phyloP scores from a whole-genome alignment of 2,888 invertebrate species.

The Disparrhopalites patrizii region DNA sequence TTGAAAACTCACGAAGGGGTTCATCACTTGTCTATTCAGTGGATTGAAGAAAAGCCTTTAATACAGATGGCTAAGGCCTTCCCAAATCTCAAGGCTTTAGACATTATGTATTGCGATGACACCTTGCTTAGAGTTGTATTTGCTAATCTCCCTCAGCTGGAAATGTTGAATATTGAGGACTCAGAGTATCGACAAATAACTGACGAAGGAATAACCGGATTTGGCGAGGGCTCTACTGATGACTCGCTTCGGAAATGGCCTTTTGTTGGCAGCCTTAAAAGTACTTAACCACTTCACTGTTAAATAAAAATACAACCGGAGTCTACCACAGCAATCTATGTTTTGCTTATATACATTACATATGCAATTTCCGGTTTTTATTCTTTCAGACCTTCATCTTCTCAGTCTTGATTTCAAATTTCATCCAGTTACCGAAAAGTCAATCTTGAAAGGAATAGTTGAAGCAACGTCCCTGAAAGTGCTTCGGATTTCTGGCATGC shows the following conservation, averaged over 20 bases:
- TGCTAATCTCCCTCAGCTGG: neutral
- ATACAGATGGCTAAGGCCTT: conserved; percentile 8
- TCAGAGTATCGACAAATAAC: conserved; percentile 5
- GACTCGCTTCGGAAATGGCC: neutral
- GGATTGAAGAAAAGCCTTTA: conserved; percentile 13
- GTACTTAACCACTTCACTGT: neutral
- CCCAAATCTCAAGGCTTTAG: conserved; percentile 3
- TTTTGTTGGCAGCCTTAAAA: neutral
- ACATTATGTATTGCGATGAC: conserved; percentile 10
- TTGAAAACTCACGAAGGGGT: conserved; percentile 4
- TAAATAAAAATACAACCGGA: too few species aligned
- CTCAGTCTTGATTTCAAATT: conserved; percentile 10
- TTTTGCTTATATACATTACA: neutral
- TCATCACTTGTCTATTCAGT: conserved; percentile 2
- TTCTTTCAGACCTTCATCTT: neutral
- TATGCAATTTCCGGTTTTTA: too few species aligned
- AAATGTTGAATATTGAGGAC: conserved; percentile 6
- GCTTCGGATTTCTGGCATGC: conserved; percentile 7
- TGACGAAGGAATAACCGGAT: conserved; percentile 8
- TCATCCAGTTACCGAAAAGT: conserved; percentile 6
- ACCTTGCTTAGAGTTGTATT: conserved; percentile 1
- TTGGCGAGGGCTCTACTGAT: neutral
- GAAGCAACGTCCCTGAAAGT: conserved; percentile 8
- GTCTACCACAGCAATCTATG: neutral
- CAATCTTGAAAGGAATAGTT: conserved; percentile 7